A percentile compares a stretch with the other conserved stretches of the same genome.
Conservation (phyloP, 2,888 invertebrate species). For the Lydus trimaculatus region DNA sequence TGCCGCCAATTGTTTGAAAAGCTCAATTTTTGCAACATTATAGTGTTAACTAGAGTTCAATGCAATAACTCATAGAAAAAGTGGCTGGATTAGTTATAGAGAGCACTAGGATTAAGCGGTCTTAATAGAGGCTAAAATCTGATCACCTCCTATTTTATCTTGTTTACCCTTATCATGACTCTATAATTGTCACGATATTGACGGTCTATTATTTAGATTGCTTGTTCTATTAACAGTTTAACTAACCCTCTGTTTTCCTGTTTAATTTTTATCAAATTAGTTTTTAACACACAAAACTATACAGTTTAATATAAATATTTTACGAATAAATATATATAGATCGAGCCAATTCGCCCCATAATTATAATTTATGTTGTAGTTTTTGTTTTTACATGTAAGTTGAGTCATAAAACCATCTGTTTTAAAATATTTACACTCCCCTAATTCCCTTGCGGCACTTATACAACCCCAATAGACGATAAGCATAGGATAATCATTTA, state of each 20-base stretch:
- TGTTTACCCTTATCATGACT: neutral
- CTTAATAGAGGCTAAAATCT: neutral
- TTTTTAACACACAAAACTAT: neutral
- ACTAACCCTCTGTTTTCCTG: neutral
- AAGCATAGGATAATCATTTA: constrained; percentile 38
- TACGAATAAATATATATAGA: neutral
- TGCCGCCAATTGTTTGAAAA: no score
- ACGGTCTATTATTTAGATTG: neutral
- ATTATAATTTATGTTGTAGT: constrained; percentile 1
- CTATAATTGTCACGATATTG: constrained; percentile 1
- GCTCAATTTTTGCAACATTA: no score
- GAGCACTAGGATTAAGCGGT: neutral
- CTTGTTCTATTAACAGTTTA: neutral
- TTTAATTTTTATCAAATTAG: neutral
- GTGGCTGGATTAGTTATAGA: no score
- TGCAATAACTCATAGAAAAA: no score
- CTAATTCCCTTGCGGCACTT: constrained; percentile 28
- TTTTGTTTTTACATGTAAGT: constrained; percentile 33
- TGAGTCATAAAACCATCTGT: constrained; percentile 40
- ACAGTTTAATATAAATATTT: neutral
- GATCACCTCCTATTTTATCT: neutral
- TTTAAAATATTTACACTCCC: constrained; percentile 32
- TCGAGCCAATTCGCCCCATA: neutral
- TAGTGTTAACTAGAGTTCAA: no score
- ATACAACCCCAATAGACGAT: constrained; percentile 33